Percentiles rank a stretch among this genome's conserved stretches.
phyloP scores from a whole-genome alignment of 2,113 vertebrate genomes.

The Typhlomys cinereus region DNA sequence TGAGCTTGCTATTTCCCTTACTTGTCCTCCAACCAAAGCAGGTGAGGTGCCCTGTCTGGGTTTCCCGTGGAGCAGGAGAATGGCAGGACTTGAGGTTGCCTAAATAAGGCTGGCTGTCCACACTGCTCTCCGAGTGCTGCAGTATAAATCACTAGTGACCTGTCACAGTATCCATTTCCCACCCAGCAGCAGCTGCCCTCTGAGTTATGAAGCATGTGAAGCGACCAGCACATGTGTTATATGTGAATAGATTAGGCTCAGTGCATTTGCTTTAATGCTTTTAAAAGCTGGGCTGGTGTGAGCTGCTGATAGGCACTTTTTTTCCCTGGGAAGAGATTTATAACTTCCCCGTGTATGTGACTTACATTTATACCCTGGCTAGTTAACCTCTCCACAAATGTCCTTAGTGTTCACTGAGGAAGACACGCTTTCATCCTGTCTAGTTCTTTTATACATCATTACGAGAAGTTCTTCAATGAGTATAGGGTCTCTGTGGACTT shows the following conservation, averaged over 20 bases:
- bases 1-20: background rate
- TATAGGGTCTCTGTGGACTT: background rate
- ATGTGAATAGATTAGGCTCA: slow-evolving; percentile 50
- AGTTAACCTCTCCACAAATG: slow-evolving; percentile 64
- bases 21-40: background rate
- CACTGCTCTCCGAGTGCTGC: slow-evolving; percentile 63
- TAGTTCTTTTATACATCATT: slow-evolving; percentile 25
- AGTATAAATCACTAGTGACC: slow-evolving; percentile 78
- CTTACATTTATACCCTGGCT: slow-evolving; percentile 50
- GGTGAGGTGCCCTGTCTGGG: background rate
- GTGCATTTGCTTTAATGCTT: slow-evolving; percentile 25
- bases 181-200: slow-evolving; percentile 66
- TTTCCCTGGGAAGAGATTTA: slow-evolving; percentile 63
- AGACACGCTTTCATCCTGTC: background rate
- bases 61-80: background rate
- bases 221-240: slow-evolving; percentile 21
- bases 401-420: slow-evolving; percentile 54
- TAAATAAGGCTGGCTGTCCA: slow-evolving; percentile 16
- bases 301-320: slow-evolving; percentile 48
- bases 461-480: background rate
- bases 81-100: background rate
- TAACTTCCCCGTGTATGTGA: slow-evolving; percentile 49
- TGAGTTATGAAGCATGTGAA: slow-evolving; percentile 61
- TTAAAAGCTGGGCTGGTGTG: slow-evolving; percentile 57
- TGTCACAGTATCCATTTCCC: slow-evolving; percentile 77